Conservation (phyloP, 1,140 invertebrate genomes). For the Drosophila rhopaloa region DNA sequence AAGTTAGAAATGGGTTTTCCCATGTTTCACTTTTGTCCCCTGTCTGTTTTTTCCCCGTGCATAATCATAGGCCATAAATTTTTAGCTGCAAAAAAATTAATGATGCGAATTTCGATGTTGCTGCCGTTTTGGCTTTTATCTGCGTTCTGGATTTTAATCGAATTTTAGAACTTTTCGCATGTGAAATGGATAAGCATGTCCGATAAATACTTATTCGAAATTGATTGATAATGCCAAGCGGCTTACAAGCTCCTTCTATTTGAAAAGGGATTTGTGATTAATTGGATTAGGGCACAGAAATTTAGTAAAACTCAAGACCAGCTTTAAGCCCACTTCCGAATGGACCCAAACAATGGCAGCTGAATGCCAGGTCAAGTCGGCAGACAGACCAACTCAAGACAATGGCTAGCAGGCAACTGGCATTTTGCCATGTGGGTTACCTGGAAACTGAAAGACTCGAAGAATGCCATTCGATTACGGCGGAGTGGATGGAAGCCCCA, state of each 20-base stretch:
- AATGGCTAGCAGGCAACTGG: conserved; percentile 55
- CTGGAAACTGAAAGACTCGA: conserved; percentile 26
- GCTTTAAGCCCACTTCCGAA: conserved; percentile 5
- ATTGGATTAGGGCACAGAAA: conserved; percentile 48
- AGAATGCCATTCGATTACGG: conserved; percentile 37
- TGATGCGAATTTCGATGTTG: conserved; percentile 54
- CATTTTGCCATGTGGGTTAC: conserved; percentile 74
- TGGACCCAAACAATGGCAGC: conserved; percentile 16
- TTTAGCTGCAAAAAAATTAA: conserved; percentile 66
- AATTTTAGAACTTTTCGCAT: conserved; percentile 52
- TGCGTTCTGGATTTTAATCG: conserved; percentile 63
- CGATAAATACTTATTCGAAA: conserved; percentile 54
- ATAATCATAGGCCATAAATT: conserved; percentile 65
- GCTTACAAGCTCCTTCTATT: conserved; percentile 13
- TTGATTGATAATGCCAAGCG: conserved; percentile 61
- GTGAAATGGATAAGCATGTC: conserved; percentile 63
- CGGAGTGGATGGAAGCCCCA: conserved; percentile 48
- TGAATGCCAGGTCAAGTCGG: conserved; percentile 48
- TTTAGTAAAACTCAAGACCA: conserved; percentile 15
- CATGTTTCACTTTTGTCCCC: conserved; percentile 16
- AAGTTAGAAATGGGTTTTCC: conserved; percentile 48
- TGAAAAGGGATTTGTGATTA: conserved; percentile 65
- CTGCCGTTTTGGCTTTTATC: conserved; percentile 27
- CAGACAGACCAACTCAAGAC: conserved; percentile 42
- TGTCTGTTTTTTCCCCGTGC: conserved; percentile 22